A percentile compares a stretch with the other conserved stretches of the same genome.
Conservation (phyloP, 1,140 invertebrate genomes). For the Eumeta japonica region DNA sequence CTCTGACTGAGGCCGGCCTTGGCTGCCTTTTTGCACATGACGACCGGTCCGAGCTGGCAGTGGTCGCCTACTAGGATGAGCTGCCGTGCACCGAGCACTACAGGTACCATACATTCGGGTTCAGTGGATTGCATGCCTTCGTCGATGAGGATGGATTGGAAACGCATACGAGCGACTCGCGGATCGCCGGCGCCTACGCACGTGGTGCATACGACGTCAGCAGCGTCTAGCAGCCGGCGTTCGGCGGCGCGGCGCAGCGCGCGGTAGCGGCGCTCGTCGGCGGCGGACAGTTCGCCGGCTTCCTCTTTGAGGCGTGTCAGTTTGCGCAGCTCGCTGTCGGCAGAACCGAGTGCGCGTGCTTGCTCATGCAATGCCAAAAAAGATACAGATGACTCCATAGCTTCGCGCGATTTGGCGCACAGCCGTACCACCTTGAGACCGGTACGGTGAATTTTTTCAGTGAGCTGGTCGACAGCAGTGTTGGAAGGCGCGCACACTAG, state of each 20-base stretch:
- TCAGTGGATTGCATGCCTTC: conserved; percentile 97
- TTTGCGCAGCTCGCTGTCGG: conserved; percentile 87
- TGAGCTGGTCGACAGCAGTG: conserved; percentile 98
- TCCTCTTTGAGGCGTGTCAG: conserved; percentile 96
- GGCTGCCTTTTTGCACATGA: conserved; percentile 99
- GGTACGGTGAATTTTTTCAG: conserved; percentile 97
- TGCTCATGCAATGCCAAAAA: conserved; percentile 98
- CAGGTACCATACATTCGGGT: conserved; percentile 98
- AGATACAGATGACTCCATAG: conserved; percentile 96
- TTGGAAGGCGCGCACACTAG: conserved; percentile 98
- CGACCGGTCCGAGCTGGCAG: conserved; percentile 96
- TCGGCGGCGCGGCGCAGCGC: conserved; percentile 90
- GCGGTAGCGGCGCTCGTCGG: conserved; percentile 93
- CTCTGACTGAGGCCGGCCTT: conserved; percentile 95
- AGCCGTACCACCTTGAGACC: conserved; percentile 95
- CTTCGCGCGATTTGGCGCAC: conserved; percentile 97
- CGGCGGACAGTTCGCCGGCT: conserved; percentile 89
- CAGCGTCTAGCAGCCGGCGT: conserved; percentile 88
- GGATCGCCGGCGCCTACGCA: conserved; percentile 98
- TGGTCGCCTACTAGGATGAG: conserved; percentile 97
- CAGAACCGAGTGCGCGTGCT: conserved; percentile 87
- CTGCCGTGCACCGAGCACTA: conserved; percentile 94
- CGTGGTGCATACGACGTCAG: conserved; percentile 98
- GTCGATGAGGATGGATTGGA: conserved; percentile 97
- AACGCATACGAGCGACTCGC: conserved; percentile 85